Conservation (phyloP, 2,113 vertebrate species). For the Seriola rivoliana region DNA sequence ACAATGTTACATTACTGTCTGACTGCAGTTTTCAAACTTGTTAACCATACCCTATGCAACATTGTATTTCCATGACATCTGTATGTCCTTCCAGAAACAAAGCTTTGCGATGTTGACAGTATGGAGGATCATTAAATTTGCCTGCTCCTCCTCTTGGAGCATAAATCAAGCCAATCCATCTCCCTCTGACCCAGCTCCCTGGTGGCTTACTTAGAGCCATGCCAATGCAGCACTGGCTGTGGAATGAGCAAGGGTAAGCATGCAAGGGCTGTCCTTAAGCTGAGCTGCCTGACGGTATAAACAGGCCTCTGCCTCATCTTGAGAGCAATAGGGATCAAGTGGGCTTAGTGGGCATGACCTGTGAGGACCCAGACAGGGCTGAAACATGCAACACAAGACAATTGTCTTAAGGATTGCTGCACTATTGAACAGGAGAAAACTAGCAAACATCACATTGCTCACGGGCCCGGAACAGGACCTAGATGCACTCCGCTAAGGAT, state of each 20-base stretch:
- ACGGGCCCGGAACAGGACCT: constrained; percentile 72
- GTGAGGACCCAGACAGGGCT: constrained; percentile 61
- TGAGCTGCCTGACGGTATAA: constrained; percentile 76
- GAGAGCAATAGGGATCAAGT: constrained; percentile 84
- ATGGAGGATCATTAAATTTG: constrained; percentile 79
- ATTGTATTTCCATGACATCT: constrained; percentile 58
- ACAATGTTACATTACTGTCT: not conserved
- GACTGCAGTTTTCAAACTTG: not conserved
- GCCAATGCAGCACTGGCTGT: constrained; percentile 78
- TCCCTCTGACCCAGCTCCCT: constrained; percentile 77
- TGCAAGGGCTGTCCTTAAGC: constrained; percentile 75
- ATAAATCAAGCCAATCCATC: constrained; percentile 84
- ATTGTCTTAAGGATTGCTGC: constrained; percentile 66
- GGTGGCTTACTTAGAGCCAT: constrained; percentile 77
- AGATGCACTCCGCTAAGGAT: constrained; percentile 71
- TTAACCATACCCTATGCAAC: not conserved
- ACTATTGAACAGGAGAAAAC: constrained; percentile 62
- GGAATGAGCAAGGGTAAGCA: constrained; percentile 75
- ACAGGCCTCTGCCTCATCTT: constrained; percentile 76
- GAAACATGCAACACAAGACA: constrained; percentile 72
- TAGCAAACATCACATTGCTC: constrained; percentile 63
- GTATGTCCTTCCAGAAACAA: constrained; percentile 51
- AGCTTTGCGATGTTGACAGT: constrained; percentile 66
- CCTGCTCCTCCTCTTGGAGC: constrained; percentile 72
- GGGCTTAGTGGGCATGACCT: constrained; percentile 80